Evolutionary conservation across 64 coral and sea anemone species (phyloP), one percentile per base, ranked within the genome.

Genomic region (Anthopleura sola): DNA sequence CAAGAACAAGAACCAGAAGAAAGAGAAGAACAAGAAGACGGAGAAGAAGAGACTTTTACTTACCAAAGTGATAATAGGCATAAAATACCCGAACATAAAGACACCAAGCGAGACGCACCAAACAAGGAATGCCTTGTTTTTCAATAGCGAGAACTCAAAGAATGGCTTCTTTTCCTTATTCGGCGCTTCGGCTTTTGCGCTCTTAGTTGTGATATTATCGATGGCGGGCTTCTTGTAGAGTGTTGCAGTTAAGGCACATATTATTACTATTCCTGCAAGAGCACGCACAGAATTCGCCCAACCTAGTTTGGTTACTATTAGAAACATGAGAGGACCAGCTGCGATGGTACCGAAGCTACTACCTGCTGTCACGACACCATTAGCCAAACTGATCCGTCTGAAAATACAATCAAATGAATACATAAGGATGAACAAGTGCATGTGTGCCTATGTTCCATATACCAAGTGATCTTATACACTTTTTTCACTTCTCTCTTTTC

Each of bases 51-150:
- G n/a, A n/a, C n/a, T n/a, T n/a, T n/a, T n/a, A 93, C 95, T 90
- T 93, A 97, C 95, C 91, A 97, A 84, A 48, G 91, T 91, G 5
- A 97, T 86, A 86, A 97, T 93, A 44, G 95, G 95, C 0, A 97
- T 88, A 11, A 97, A 97, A 16, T 97, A 97, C 14, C 95, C 95
- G 85, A 97, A 77, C 95, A 97, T 97, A 68, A 97, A 97, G 23
- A 85, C 79, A 62, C 95, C 83, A 87, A 97, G 86, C 18, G 95
- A 83, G 23, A 93, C 23, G 57, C 91, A 97, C 80, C 88, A 93
- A 13, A 97, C 88, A 24, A 97, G 64, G 49, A 97, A 97, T 8
- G 95, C 91, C 60, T 84, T 90, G 49, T 97, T 97, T 58, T 88
- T 93, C n/a, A 97, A 93, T 18, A 97, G 81, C 51, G 88, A 49